Evolutionary conservation across 2,113 vertebrate genomes (phyloP).

Genomic region (Apeltes quadracus): DNA sequence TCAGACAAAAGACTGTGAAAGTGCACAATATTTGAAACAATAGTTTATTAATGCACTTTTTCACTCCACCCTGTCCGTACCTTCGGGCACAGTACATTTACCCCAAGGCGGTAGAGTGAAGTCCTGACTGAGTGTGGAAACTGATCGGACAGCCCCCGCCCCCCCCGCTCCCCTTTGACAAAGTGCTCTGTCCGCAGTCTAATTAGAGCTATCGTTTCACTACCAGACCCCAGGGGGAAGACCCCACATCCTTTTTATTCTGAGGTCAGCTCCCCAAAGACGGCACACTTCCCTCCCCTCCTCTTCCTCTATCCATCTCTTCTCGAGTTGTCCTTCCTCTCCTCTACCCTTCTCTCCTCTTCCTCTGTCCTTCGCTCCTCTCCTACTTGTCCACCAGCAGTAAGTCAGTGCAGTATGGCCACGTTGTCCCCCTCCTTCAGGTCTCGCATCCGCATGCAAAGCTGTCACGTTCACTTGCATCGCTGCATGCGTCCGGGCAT

Average conservation of each 20-base stretch:
- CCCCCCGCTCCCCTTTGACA: slow-evolving; percentile 11
- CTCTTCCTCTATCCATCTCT: not conserved
- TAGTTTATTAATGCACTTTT: too few relatives aligned
- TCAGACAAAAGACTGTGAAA: too few relatives aligned
- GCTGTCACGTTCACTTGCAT: slow-evolving; percentile 30
- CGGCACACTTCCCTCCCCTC: not conserved
- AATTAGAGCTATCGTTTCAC: slow-evolving; percentile 59
- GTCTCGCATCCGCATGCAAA: not conserved
- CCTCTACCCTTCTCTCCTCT: not conserved
- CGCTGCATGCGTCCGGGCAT: slow-evolving; percentile 6
- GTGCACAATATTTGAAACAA: too few relatives aligned
- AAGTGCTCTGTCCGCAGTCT: slow-evolving; percentile 44
- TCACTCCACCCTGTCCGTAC: too few relatives aligned
- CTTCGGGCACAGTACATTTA: too few relatives aligned
- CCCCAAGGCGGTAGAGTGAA: not conserved
- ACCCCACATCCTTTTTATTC: slow-evolving; percentile 45
- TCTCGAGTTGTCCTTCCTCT: too few relatives aligned
- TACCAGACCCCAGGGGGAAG: slow-evolving; percentile 23
- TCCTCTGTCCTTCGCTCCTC: not conserved
- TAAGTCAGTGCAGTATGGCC: not conserved
- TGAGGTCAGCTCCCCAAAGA: slow-evolving; percentile 25
- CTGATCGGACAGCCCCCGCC: slow-evolving; percentile 38
- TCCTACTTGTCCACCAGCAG: not conserved
- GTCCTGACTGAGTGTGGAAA: not conserved
- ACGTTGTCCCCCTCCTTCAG: not conserved